Conservation (phyloP, 2,888 invertebrate species). For the Noctuana brunneofusca region DNA sequence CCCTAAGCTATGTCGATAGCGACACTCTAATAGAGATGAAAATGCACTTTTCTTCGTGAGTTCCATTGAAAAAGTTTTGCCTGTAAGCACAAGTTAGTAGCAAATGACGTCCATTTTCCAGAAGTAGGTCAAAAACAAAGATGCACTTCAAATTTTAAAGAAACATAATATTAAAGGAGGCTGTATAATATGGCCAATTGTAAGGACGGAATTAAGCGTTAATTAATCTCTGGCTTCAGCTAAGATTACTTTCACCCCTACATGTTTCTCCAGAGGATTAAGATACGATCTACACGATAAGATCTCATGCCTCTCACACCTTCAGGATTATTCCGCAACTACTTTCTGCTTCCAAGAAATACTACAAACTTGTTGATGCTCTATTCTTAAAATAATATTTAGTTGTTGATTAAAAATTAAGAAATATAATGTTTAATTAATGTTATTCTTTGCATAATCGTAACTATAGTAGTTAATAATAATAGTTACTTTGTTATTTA, state of each 20-base stretch:
- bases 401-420: too few species aligned
- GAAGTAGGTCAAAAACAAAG: too few species aligned
- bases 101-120: too few species aligned
- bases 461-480: too few species aligned
- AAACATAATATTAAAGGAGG: not conserved
- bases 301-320: constrained; percentile 5
- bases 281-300: constrained; percentile 1
- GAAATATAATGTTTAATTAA: too few species aligned
- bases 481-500: too few species aligned
- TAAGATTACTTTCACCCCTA: not conserved
- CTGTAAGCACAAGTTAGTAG: not conserved
- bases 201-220: not conserved
- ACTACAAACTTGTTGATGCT: not conserved
- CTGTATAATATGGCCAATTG: not conserved
- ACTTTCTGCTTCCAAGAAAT: not conserved
- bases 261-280: constrained; percentile 10
- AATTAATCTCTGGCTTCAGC: not conserved
- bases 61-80: constrained; percentile 33
- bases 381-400: not conserved
- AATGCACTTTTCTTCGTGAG: constrained; percentile 31
- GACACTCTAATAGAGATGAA: constrained; percentile 34
- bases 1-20: constrained; percentile 31
- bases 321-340: not conserved
- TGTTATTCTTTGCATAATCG: too few species aligned
- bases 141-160: not conserved